Evolutionary conservation across 2,113 vertebrate genomes (phyloP).

Genomic region (Bubo blakistoni): DNA sequence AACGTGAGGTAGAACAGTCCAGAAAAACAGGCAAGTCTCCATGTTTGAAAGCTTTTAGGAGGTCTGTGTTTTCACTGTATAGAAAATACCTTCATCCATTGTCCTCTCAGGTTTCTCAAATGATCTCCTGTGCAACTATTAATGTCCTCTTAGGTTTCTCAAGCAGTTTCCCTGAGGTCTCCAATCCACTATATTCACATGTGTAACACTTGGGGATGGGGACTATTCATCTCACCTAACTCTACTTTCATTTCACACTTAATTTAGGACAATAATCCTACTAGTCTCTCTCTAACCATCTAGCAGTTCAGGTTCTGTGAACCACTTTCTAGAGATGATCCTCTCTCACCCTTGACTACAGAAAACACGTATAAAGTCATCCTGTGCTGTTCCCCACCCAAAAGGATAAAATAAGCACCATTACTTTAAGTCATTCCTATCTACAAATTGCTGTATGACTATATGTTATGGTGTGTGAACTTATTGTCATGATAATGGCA

Average conservation of each 20-base stretch:
- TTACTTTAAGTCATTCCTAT: not conserved
- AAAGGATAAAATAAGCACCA: not conserved
- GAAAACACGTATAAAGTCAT: not conserved
- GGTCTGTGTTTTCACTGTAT: not conserved
- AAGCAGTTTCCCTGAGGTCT: not conserved
- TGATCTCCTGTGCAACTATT: not conserved
- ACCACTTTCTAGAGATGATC: not conserved
- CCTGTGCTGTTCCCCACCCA: not conserved
- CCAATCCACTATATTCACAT: rapidly evolving
- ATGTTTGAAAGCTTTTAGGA: not conserved
- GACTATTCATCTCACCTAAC: not conserved
- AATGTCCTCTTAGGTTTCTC: not conserved
- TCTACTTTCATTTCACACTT: not conserved
- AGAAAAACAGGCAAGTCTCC: not conserved
- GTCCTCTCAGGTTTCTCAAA: not conserved
- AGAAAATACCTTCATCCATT: not conserved
- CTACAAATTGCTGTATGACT: not conserved
- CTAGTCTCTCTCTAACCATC: not conserved
- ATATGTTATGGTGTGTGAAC: not conserved
- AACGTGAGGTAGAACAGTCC: not conserved
- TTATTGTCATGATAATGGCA: not conserved
- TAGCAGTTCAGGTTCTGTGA: not conserved
- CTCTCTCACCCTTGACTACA: not conserved
- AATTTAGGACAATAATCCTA: not conserved
- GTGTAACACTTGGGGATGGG: not conserved